Evolutionary conservation across 1,140 invertebrate genomes (phyloP).

Genomic region (Bicyclus anynana): DNA sequence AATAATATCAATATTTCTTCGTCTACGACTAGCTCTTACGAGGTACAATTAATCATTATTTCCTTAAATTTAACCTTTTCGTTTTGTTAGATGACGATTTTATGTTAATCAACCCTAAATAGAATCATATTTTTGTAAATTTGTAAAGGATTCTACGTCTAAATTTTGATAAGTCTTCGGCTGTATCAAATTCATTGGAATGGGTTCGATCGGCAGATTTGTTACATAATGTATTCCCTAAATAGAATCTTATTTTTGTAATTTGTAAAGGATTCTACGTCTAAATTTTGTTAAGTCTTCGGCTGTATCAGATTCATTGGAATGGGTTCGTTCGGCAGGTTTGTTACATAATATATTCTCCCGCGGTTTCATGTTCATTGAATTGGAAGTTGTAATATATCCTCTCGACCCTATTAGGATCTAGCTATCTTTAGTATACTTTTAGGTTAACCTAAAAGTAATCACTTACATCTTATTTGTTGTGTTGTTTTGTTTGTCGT

Average conservation of each 20-base stretch:
- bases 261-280: background rate
- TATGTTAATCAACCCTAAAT: too few relatives aligned
- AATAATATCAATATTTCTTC: too few relatives aligned
- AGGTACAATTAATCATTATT: too few relatives aligned
- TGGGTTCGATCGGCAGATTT: constrained; percentile 3
- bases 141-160: background rate
- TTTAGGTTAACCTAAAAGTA: too few relatives aligned
- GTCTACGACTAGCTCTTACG: too few relatives aligned
- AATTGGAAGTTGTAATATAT: constrained; percentile 14
- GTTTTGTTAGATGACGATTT: too few relatives aligned
- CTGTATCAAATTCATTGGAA: constrained; percentile 5
- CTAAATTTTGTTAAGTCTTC: constrained; percentile 1
- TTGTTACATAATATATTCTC: constrained; percentile 9
- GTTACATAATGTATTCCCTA: constrained; percentile 14
- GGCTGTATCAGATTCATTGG: constrained; percentile 2
- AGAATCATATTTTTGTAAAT: background rate
- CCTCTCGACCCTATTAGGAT: background rate
- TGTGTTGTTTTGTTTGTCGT: background rate
- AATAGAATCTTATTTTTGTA: too few relatives aligned
- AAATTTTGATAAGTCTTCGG: background rate
- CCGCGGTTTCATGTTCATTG: constrained; percentile 8
- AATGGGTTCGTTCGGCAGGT: constrained; percentile 8
- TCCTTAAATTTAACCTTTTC: too few relatives aligned
- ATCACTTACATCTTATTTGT: background rate
- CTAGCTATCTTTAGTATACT: background rate